Base-by-base conservation (phyloP, 2,888 invertebrate genomes). In the Holacanthella duospinosa region DNA sequence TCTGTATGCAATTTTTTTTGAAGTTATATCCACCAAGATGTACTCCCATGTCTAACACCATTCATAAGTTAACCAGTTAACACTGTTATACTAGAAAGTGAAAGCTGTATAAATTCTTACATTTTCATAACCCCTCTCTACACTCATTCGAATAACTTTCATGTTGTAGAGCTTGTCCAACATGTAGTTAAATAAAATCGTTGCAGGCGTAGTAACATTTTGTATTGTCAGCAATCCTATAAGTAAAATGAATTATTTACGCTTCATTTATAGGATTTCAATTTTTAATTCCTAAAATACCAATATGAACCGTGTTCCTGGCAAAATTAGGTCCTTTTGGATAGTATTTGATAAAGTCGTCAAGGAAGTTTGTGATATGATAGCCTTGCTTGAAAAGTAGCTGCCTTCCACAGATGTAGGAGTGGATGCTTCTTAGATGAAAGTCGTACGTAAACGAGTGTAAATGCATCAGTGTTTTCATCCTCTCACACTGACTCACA, bases 401-500 rank as follows among this genome's bases (percentile, higher is more conserved):
- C 54, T 79, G 78, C 63, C 79, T 80, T 56, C 82, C 83, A 60
- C 83, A 81, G 60, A 86, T 81, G 73, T 85, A 86, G 16, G 82
- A 81, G 74, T 84, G 84, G 61, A 87, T 81, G 64, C 82, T 83
- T 43, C 87, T 80, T 64, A 88, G 77, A 75, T 88, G 88, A 76
- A 85, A 87, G 77, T 88, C 87, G 73, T 87, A 87, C 0, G 86
- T 85, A 75, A 87, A 88, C 2, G 87, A 87, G 77, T 88, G 87
- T 61, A 87, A 78, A 76, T 87, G 87, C 80, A 87, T 85, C 65
- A 83, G 79, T 65, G 85, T 82, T 75, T 85, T 86, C 65, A 86
- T 83, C 74, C 83, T 82, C 75, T 87, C 87, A 73, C 84, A 83
- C 74, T 84, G 84, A 73, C 85, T 85, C 73, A 85, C 75, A 74